Base-by-base conservation (phyloP, 2,888 invertebrate genomes). In the Drosophila vallismaia region DNA sequence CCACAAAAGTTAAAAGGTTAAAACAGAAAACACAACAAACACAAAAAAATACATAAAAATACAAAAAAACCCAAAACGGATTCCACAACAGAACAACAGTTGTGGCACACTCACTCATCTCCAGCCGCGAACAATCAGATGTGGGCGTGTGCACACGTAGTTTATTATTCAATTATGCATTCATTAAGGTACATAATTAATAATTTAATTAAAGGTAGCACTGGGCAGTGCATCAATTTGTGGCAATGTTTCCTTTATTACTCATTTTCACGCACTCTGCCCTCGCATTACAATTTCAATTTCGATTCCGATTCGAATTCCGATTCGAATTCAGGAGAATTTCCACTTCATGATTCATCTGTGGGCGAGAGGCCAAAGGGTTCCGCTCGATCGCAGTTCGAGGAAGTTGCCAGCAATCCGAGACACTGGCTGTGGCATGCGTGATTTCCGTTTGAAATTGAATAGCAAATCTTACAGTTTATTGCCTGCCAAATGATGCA, bases 161-260 rank as follows among this genome's bases (percentile, higher is more conserved):
- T 82, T 87, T 87, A 87, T 87, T 81, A 87, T 85, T 87, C 79
- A 82, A 82, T 82, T 82, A 82, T 76, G 76, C 88, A 58, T 78
- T 79, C 82, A 87, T 82, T 82, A 82, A 78, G 79, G 72, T 79
- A 82, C 79, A 87, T 73, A 81, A 87, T 85, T 85, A 85, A 79
- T 81, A 85, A 87, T 85, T 82, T 70, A 87, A 82, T 82, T 85
- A 82, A 79, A 73, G 79, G 76, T 76, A 71, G 62, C 73, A 67
- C 58, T 55, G 71, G 40, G 64, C 55, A 80, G 68, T 75, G 68
- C 62, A 67, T 62, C 63, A 59, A 84, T 84, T 75, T 72, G 62
- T 49, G 74, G 72, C 74, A 72, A 59, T 73, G 62, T 78, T 74
- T 71, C 45, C 60, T 48, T 71, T 66, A 75, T 74, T 71, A 53